phyloP scores from a whole-genome alignment of 2,113 vertebrate species.

The Tursiops truncatus region DNA sequence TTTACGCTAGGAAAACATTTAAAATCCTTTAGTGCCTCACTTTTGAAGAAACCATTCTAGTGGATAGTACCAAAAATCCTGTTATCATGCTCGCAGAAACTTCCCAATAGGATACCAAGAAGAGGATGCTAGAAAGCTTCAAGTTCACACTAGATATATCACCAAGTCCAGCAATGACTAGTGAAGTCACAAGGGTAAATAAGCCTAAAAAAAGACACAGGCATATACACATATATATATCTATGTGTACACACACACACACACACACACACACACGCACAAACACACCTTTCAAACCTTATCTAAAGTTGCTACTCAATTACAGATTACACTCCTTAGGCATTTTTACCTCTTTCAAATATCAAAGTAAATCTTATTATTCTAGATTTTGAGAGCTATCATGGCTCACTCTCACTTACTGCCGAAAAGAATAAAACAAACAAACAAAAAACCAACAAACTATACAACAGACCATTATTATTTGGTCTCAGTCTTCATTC shows the following conservation, averaged over 20 bases:
- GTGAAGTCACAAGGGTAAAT: background rate
- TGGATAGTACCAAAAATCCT: background rate
- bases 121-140: background rate
- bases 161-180: background rate
- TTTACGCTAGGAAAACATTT: background rate
- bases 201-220: background rate
- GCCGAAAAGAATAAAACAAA: background rate
- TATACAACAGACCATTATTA: background rate
- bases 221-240: too few relatives aligned
- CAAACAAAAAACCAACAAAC: background rate
- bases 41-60: constrained; percentile 4
- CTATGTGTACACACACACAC: too few relatives aligned
- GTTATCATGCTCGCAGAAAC: background rate
- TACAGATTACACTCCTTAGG: background rate
- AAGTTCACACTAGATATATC: background rate
- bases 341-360: background rate
- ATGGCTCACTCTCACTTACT: background rate
- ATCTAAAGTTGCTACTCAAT: background rate
- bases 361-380: background rate
- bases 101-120: background rate
- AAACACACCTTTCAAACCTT: background rate
- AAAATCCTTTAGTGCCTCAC: background rate
- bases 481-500: background rate
- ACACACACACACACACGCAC: background rate
- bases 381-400: background rate